Percentiles rank a stretch among this genome's conserved stretches.
Conservation (phyloP, 2,888 invertebrate species). For the Aelia acuminata region DNA sequence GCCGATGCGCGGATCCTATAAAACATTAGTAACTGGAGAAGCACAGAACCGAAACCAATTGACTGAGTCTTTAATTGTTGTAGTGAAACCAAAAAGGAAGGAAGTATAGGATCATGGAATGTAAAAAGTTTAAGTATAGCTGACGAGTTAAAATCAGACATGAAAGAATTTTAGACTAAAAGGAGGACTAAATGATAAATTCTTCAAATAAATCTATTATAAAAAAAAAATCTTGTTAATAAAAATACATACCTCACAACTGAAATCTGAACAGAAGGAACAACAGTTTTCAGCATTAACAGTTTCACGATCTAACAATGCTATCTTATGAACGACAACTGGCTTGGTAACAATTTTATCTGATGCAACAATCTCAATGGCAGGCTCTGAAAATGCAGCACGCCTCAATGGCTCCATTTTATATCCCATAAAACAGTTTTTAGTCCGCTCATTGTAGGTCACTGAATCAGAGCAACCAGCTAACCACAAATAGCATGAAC, state of each 20-base stretch:
- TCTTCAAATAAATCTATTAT: background rate
- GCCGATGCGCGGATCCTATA: too few species aligned
- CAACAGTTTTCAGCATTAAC: constrained; percentile 6
- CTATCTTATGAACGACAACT: background rate
- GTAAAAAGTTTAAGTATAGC: too few species aligned
- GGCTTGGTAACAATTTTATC: constrained; percentile 39
- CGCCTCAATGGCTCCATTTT: constrained; percentile 93
- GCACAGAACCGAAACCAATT: too few species aligned
- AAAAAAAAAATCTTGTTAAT: background rate
- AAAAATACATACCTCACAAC: background rate
- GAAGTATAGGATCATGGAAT: too few species aligned
- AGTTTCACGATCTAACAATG: background rate
- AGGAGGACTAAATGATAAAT: too few species aligned
- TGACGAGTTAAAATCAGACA: too few species aligned
- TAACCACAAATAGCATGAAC: constrained; percentile 85
- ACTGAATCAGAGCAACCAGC: constrained; percentile 82
- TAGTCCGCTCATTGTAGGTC: constrained; percentile 78
- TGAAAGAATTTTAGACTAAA: too few species aligned
- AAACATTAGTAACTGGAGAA: too few species aligned
- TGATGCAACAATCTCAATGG: constrained; percentile 75
- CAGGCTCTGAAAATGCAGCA: constrained; percentile 85
- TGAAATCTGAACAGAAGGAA: constrained; percentile 19
- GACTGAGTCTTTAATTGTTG: too few species aligned
- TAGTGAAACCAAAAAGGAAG: too few species aligned
- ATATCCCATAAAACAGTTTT: constrained; percentile 95